Base-by-base conservation (phyloP, 2,113 vertebrate species). In the Indicator indicator region DNA sequence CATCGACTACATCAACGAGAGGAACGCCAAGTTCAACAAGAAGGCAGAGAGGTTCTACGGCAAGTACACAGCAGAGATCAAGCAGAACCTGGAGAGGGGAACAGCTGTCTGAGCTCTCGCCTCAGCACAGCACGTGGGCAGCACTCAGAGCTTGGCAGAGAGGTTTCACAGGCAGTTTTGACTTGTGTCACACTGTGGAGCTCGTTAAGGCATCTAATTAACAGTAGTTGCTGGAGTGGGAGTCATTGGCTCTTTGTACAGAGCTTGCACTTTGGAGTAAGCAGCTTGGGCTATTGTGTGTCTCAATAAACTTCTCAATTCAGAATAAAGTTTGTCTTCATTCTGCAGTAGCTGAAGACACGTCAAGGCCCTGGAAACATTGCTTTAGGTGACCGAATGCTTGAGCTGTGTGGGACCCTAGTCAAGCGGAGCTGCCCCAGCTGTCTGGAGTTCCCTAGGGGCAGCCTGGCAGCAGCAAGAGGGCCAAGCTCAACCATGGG, bases 11-110 rank as follows among this genome's bases (percentile, higher is more conserved):
- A 99, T 99, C 13, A 99, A 99, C 5, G 99, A 99, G 96, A 98
- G 99, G 48, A 99, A 99, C 2, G 99, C 99, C 96, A 99, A 99
- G 91, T 99, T 99, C 98, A 99, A 99, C 97, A 99, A 99, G 98
- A 99, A 99, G 89, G 99, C 99, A 0, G 99, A 99, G 94, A 98
- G 99, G 28, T 99, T 99, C 98, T 99, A 99, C 2, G 99, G 99
- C 83, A 99, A 99, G 97, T 99, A 99, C 89, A 99, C 99, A 0
- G 99, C 99, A 0, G 99, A 99, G 97, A 99, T 99, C 94, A 99
- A 99, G 59, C 99, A 99, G 96, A 99, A 99, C 97, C 71, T 99
- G 98, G 99, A 99, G 97, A 98, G 99, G 93, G 99, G 99, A 82
- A 99, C 99, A 0, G 99, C 99, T 0, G 99, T 99, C 32, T 99